These are phyloP conservation scores for Triplophysa siluroides DNA, from an alignment of 2,113 vertebrate genomes.

Conservation along the genomic window DNA sequence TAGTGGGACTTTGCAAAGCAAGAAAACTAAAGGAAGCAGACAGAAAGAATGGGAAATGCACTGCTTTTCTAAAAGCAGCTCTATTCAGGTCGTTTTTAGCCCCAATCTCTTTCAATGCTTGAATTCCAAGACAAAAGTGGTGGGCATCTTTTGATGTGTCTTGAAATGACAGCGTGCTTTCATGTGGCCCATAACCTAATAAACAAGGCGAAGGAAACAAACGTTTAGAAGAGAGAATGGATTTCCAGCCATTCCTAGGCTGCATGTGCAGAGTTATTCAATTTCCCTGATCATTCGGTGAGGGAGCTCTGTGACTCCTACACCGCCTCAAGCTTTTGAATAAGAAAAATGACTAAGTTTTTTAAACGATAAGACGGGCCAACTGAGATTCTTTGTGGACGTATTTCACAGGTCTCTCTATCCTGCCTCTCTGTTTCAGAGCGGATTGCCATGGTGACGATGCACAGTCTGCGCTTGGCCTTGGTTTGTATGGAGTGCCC, in stretches of 20 bases:
- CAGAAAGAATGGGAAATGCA: conserved; percentile 7
- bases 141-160: conserved; percentile 34
- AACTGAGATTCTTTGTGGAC: conserved; percentile 34
- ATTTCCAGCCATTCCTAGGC: conserved; percentile 15
- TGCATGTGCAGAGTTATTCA: conserved; percentile 12
- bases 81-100: conserved; percentile 22
- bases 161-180: conserved; percentile 42
- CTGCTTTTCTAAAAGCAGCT: conserved; percentile 21
- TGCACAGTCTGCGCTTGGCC: conserved; percentile 42
- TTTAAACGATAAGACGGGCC: conserved; percentile 27
- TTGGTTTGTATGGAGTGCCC: conserved; percentile 52
- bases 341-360: conserved; percentile 26
- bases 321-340: conserved; percentile 21
- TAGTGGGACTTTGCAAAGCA: conserved; percentile 28
- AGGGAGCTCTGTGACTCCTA: conserved; percentile 18
- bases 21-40: neutral
- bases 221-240: neutral
- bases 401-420: conserved; percentile 9
- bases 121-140: conserved; percentile 33
- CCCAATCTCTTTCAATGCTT: conserved; percentile 37
- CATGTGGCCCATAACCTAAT: conserved; percentile 41
- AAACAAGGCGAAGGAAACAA: conserved; percentile 36
- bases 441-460: conserved; percentile 58
- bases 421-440: conserved; percentile 42
- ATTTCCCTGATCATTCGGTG: conserved; percentile 13